These are phyloP conservation scores for Eilema sororculum DNA, from an alignment of 2,888 invertebrate genomes.

Conservation along the genomic window DNA sequence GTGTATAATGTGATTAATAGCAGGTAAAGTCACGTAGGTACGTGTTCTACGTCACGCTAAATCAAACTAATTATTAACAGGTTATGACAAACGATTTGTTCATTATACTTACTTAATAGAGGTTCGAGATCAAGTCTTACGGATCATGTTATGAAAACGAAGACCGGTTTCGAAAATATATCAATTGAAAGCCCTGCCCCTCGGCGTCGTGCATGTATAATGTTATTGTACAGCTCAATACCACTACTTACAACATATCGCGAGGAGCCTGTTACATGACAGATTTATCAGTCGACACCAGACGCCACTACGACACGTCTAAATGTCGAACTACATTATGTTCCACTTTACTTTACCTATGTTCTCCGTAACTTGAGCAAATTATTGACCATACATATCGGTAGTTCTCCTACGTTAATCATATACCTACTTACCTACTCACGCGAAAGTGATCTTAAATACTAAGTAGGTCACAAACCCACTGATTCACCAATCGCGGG, in stretches of 20 bases:
- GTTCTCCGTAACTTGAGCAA: constrained; percentile 21
- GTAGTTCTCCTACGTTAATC: constrained; percentile 24
- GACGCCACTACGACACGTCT: constrained; percentile 56
- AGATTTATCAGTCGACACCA: constrained; percentile 64
- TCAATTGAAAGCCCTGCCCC: constrained; percentile 79
- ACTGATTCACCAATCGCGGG: constrained; percentile 47
- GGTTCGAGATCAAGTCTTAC: constrained; percentile 61
- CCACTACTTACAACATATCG: constrained; percentile 68
- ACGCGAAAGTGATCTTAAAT: constrained; percentile 22
- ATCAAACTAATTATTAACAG: constrained; percentile 11
- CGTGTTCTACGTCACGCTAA: constrained; percentile 1
- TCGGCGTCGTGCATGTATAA: constrained; percentile 74
- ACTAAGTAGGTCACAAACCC: constrained; percentile 35
- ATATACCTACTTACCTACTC: constrained; percentile 19
- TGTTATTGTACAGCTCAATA: constrained; percentile 76
- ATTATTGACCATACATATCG: background rate
- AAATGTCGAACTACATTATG: constrained; percentile 49
- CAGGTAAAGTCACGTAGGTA: constrained; percentile 13
- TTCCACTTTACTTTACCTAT: constrained; percentile 42
- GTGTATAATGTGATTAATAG: constrained; percentile 6
- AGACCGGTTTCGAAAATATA: constrained; percentile 84
- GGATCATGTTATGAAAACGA: constrained; percentile 80
- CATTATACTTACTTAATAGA: constrained; percentile 52
- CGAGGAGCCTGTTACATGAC: constrained; percentile 71
- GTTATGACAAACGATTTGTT: constrained; percentile 37